Evolutionary conservation across 2,797 vertebrate species (phyloP).

Genomic region (Aplochiton taeniatus): DNA sequence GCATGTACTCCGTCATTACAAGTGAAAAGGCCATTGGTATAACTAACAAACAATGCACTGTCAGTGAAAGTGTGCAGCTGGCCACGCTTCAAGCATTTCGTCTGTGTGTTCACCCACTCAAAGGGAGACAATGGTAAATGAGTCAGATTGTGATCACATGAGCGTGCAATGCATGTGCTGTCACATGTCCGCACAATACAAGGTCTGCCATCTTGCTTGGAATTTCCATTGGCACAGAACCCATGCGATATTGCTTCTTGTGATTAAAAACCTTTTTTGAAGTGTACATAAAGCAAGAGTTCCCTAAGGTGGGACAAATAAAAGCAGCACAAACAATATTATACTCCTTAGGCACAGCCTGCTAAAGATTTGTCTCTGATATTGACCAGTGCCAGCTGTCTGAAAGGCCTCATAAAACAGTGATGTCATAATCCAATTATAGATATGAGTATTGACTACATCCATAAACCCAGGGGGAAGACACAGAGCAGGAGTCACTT

Average conservation of each 20-base stretch:
- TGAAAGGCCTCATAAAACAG: conserved; percentile 6
- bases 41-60: conserved; percentile 42
- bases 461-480: conserved; percentile 19
- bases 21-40: conserved; percentile 41
- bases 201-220: too few relatives aligned
- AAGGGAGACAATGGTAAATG: conserved; percentile 36
- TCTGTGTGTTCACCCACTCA: conserved; percentile 21
- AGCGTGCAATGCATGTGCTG: conserved; percentile 4
- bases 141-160: conserved; percentile 21
- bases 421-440: conserved; percentile 25
- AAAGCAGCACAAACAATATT: neutral
- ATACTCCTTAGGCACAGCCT: neutral
- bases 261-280: too few relatives aligned
- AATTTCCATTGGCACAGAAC: too few relatives aligned
- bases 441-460: conserved; percentile 18
- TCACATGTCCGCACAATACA: neutral
- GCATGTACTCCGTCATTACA: conserved; percentile 22
- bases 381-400: neutral
- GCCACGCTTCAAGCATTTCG: conserved; percentile 35
- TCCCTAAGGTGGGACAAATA: neutral
- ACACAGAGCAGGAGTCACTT: conserved; percentile 19
- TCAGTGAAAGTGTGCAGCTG: conserved; percentile 31
- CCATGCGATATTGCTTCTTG: too few relatives aligned
- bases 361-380: neutral
- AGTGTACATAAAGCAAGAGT: neutral